A percentile compares a stretch with the other conserved stretches of the same genome.
Conservation (phyloP, 2,888 invertebrate species). For the Heliconius erato region DNA sequence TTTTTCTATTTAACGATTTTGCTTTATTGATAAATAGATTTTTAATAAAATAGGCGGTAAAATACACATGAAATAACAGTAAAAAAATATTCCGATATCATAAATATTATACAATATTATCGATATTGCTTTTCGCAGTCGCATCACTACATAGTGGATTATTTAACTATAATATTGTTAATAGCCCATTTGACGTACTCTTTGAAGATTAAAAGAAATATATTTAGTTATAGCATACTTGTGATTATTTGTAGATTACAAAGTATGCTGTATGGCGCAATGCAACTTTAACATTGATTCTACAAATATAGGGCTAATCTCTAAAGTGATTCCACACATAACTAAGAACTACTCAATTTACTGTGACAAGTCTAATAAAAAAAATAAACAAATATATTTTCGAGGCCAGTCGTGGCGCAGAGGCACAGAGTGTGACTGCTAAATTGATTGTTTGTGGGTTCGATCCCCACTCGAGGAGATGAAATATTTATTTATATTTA, state of each 20-base stretch:
- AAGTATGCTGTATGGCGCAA: background rate
- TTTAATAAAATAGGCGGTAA: too few species aligned
- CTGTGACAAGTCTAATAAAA: too few species aligned
- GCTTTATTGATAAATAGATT: too few species aligned
- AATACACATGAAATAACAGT: background rate
- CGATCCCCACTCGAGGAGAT: too few species aligned
- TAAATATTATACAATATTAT: background rate
- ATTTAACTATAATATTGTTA: conserved; percentile 64
- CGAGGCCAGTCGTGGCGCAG: too few species aligned
- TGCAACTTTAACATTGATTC: background rate
- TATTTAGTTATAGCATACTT: conserved; percentile 30
- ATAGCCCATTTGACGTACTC: conserved; percentile 59
- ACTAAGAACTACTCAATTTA: background rate
- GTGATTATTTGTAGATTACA: conserved; percentile 16
- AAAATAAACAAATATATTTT: too few species aligned
- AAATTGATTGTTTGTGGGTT: too few species aligned
- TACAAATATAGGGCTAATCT: background rate
- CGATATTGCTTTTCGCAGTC: background rate
- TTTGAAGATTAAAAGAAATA: conserved; percentile 71
- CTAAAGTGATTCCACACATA: background rate
- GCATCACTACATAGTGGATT: conserved; percentile 53
- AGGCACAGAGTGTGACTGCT: too few species aligned
- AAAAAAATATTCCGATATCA: background rate
- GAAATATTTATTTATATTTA: too few species aligned
- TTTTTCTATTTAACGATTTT: too few species aligned